phyloP scores from a whole-genome alignment of 2,113 vertebrate species.

The Lepus timidus region DNA sequence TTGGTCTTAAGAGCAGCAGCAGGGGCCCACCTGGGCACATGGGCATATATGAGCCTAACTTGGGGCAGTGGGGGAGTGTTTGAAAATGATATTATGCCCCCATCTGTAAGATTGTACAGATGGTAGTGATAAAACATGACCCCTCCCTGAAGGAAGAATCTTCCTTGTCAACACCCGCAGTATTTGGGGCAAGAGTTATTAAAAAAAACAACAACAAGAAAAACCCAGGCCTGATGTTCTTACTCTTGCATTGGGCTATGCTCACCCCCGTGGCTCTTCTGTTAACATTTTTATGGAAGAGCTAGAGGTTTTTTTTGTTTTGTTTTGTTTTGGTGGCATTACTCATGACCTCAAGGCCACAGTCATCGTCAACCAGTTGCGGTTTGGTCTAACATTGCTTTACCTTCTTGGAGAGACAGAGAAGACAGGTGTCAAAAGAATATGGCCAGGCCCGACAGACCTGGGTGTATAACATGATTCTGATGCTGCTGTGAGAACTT shows the following conservation, averaged over 20 bases:
- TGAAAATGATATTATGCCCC: background rate
- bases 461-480: background rate
- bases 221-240: background rate
- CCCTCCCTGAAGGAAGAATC: background rate
- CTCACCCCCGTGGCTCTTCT: background rate
- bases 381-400: background rate
- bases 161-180: background rate
- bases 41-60: background rate
- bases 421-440: background rate
- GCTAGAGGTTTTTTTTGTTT: background rate
- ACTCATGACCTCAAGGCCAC: background rate
- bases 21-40: background rate
- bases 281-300: background rate
- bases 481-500: background rate
- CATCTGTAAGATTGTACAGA: background rate
- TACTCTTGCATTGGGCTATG: background rate
- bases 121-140: background rate
- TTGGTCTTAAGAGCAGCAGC: background rate
- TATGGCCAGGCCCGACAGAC: background rate
- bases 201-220: too few species aligned
- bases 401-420: background rate
- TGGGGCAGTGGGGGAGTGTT: background rate
- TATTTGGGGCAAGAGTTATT: background rate
- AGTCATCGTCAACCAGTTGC: background rate
- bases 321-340: background rate